Conservation (phyloP, 2,113 vertebrate genomes). For the Sinosuthora webbiana region DNA sequence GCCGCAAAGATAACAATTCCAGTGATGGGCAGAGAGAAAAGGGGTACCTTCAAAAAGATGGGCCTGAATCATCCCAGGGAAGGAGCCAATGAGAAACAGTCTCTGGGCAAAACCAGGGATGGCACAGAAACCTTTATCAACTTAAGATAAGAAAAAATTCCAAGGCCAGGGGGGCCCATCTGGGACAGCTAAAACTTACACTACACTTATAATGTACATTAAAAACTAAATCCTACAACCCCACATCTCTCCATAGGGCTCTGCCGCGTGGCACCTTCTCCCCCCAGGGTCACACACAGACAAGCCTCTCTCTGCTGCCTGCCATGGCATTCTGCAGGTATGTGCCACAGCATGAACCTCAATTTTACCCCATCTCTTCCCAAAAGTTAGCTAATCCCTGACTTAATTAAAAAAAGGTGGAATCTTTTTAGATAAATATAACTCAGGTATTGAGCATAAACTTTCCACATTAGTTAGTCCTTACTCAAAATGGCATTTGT, state of each 20-base stretch:
- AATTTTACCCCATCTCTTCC: background rate
- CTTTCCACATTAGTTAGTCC: rapidly evolving
- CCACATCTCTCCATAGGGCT: background rate
- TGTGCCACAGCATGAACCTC: rapidly evolving
- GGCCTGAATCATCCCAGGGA: too few species aligned
- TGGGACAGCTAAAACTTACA: too few species aligned
- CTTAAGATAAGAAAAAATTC: too few species aligned
- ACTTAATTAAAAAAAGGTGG: background rate
- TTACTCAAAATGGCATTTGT: background rate
- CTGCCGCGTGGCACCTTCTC: background rate
- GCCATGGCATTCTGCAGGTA: rapidly evolving
- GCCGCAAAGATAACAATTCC: too few species aligned
- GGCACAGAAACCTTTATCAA: too few species aligned
- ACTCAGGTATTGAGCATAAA: background rate
- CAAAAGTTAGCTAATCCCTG: background rate
- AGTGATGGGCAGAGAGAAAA: too few species aligned
- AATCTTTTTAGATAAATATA: background rate
- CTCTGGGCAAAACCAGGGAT: too few species aligned
- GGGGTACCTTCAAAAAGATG: too few species aligned
- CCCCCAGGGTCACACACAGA: background rate
- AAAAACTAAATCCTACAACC: too few species aligned
- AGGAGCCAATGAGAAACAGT: too few species aligned
- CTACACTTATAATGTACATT: too few species aligned
- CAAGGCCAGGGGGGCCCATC: too few species aligned
- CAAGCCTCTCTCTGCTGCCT: background rate